Evolutionary conservation across 1,140 invertebrate genomes (phyloP).

Genomic region (Eumeta japonica): DNA sequence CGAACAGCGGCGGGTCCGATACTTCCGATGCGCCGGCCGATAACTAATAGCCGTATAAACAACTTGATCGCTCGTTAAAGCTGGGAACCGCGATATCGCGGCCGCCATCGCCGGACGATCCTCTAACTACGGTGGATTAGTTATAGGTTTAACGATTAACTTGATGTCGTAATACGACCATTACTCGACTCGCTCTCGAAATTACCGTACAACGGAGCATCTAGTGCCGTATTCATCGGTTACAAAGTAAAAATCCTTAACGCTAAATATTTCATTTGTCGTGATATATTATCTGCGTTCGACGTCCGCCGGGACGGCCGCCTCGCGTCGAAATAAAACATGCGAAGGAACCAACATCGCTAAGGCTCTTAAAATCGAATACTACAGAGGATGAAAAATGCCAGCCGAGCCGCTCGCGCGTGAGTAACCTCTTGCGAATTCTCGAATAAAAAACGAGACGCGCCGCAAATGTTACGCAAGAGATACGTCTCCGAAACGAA

Average conservation of each 20-base stretch:
- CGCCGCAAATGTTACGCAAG: no score
- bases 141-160: not conserved
- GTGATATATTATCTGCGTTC: no score
- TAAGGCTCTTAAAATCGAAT: not conserved
- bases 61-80: constrained; percentile 37
- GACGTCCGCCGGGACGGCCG: no score
- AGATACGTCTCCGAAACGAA: no score
- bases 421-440: constrained; percentile 27
- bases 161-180: no score
- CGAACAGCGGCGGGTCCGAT: constrained; percentile 36
- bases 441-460: no score
- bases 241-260: no score
- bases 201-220: no score
- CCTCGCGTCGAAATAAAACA: no score
- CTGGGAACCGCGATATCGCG: constrained; percentile 16
- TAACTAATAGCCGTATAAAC: constrained; percentile 48
- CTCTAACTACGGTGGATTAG: not conserved
- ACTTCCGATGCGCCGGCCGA: constrained; percentile 12
- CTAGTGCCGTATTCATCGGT: no score
- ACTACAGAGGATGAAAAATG: constrained; percentile 27
- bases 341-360: constrained; percentile 2
- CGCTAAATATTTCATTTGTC: no score
- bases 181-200: no score
- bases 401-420: constrained; percentile 26
- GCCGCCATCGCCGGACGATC: not conserved